phyloP scores from a whole-genome alignment of 2,113 vertebrate species.

The Ceyx melanurus region DNA sequence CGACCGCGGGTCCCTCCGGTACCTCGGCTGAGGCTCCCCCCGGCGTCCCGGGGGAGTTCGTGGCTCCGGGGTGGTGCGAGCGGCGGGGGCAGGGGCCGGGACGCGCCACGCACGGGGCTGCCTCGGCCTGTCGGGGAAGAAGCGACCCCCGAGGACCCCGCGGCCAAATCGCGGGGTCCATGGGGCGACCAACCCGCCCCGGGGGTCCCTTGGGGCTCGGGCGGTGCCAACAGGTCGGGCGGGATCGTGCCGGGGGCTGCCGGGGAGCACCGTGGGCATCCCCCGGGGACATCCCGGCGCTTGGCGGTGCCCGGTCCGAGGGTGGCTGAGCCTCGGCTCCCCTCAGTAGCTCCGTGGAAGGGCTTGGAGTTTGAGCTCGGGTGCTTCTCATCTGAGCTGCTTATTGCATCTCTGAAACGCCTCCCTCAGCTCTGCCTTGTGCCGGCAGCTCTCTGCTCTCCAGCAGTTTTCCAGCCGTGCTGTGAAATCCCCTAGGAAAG shows the following conservation, averaged over 20 bases:
- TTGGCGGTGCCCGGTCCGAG: fast-evolving
- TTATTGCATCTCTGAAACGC: neutral
- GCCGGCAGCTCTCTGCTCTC: no score
- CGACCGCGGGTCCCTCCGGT: neutral
- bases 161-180: no score
- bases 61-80: neutral
- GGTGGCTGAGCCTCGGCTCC: no score
- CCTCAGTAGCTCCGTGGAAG: fast-evolving
- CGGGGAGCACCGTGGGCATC: fast-evolving
- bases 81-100: no score
- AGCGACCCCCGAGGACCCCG: neutral
- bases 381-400: neutral
- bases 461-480: fast-evolving
- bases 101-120: no score
- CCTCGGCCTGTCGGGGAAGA: no score
- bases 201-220: neutral
- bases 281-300: fast-evolving
- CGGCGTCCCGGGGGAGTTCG: neutral
- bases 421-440: fast-evolving
- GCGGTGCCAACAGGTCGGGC: fast-evolving
- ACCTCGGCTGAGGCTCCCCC: neutral
- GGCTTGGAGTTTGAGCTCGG: neutral
- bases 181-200: no score
- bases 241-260: fast-evolving
- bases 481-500: neutral